These are phyloP conservation scores for Lumbricus terrestris DNA, from an alignment of 2,888 invertebrate genomes.

Conservation along the genomic window DNA sequence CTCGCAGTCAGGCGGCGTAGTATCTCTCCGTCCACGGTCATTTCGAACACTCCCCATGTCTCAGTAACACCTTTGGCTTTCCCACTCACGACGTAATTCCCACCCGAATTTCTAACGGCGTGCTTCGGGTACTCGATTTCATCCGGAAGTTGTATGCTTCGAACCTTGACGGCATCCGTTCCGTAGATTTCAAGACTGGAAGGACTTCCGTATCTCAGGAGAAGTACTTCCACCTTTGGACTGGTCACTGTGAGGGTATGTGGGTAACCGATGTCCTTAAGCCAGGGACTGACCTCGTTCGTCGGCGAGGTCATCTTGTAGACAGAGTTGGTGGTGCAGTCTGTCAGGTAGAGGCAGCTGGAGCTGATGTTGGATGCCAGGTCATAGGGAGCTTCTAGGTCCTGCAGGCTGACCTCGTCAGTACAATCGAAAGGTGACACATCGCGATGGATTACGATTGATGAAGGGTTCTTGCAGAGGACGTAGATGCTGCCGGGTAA, in stretches of 20 bases:
- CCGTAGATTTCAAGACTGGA: background rate
- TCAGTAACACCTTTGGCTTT: background rate
- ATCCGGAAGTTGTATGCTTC: background rate
- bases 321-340: background rate
- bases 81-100: background rate
- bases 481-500: background rate
- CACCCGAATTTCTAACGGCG: background rate
- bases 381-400: background rate
- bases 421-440: background rate
- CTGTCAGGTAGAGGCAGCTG: background rate
- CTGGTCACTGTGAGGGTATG: background rate
- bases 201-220: background rate
- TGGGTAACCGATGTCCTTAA: background rate
- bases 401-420: background rate
- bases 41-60: background rate
- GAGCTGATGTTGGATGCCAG: background rate
- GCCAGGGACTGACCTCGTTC: background rate
- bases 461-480: background rate
- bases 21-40: background rate
- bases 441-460: background rate
- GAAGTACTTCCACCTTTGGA: background rate
- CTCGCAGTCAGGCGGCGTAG: background rate
- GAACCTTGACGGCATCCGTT: background rate
- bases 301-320: background rate
- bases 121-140: conserved; percentile 15